A percentile compares a stretch with the other conserved stretches of the same genome.
phyloP scores from a whole-genome alignment of 2,797 vertebrate genomes.

The Heterohyrax brucei region DNA sequence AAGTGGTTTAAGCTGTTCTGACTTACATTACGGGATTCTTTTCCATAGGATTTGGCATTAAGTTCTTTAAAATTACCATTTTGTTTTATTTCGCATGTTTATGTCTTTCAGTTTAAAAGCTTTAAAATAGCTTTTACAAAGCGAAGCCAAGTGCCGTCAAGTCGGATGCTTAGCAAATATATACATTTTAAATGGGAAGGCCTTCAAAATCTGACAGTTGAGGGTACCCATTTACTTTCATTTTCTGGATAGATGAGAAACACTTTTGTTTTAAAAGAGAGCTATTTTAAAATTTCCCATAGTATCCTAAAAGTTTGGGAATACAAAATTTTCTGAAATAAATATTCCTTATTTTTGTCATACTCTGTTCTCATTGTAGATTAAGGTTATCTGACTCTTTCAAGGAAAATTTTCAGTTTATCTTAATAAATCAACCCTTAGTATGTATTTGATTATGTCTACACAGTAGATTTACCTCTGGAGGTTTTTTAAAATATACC shows the following conservation, averaged over 20 bases:
- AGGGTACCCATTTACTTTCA: background rate
- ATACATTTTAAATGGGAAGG: background rate
- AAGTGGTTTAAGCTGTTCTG: background rate
- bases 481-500: background rate
- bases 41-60: background rate
- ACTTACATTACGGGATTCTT: background rate
- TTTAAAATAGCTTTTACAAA: background rate
- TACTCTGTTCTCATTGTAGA: background rate
- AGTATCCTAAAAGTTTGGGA: slow-evolving; percentile 41
- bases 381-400: background rate
- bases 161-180: background rate
- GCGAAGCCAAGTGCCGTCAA: too few relatives aligned
- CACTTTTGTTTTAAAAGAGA: slow-evolving; percentile 7
- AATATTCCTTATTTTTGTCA: slow-evolving; percentile 11
- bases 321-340: slow-evolving; percentile 44
- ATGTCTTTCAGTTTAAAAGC: background rate
- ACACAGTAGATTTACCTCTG: background rate
- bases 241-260: slow-evolving; percentile 9
- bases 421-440: background rate
- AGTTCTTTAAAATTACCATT: slow-evolving; percentile 13
- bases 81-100: slow-evolving; percentile 34
- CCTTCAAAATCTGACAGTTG: background rate
- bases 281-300: background rate
- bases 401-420: background rate
- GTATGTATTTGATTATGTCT: background rate